Base-by-base conservation (phyloP, 1,140 invertebrate genomes). In the Drosophila serrata region DNA sequence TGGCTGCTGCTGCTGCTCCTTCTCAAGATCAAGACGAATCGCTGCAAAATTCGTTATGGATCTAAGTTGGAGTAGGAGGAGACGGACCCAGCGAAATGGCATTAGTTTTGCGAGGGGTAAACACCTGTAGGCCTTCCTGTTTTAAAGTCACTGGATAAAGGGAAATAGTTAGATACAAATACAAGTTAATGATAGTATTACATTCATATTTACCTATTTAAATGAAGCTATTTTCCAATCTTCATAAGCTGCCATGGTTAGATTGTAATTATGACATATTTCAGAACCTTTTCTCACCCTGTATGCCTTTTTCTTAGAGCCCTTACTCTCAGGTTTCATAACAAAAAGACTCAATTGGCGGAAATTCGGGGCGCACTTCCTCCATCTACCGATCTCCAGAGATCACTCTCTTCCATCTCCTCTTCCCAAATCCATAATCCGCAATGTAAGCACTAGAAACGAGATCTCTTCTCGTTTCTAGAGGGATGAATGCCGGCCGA, bases 1-100 rank as follows among this genome's bases (percentile, higher is more conserved):
- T 19, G 11, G 40, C 17, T 46, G 51, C 19, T 76, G 75, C 64
- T 53, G 31, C 49, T 53, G 7, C 51, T 53, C 19, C 31, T 53
- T 11, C 19, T n/a, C 35, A 55, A 73, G 72, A 85, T 76, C 76
- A 70, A 74, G 82, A 84, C 72, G 84, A 80, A 84, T 90, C 82
- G 80, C 77, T 53, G 85, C 59, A 68, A 76, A 81, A 73, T 75
- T 79, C 55, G 43, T 45, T 42, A 27, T 33, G 55, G 33, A 56
- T 58, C 48, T 37, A 7, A 19, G 57, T 37, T 19, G 19, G 19
- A n/a, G 8, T 22, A 13, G 22, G 43, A 17, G 51, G 37, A 22
- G 12, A 22, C 17, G 45, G 8, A 17, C n/a, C n/a, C 11, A 6
- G 24, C 19, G 19, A 15, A 15, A 43, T 15, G 42, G 29, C 35